Percentiles rank a stretch among this genome's conserved stretches.
These are phyloP conservation scores for Oppia nitens DNA, from an alignment of 1,140 invertebrate species.

Conservation along the genomic window DNA sequence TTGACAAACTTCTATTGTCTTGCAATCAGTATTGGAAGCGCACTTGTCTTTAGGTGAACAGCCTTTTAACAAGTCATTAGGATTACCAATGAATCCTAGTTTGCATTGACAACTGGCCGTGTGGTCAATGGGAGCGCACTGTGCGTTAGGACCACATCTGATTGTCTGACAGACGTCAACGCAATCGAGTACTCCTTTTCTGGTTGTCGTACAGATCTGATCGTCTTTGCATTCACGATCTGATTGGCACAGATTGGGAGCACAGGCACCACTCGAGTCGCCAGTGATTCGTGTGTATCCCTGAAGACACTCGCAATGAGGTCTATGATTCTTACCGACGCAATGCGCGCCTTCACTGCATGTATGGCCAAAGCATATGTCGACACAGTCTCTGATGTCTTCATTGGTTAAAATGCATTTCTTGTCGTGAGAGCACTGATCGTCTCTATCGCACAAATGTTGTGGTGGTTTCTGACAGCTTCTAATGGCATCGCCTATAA, in stretches of 20 bases:
- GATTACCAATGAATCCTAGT: constrained; percentile 19
- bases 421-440: constrained; percentile 45
- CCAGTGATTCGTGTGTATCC: constrained; percentile 14
- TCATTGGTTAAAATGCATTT: constrained; percentile 30
- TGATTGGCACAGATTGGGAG: constrained; percentile 14
- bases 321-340: constrained; percentile 58
- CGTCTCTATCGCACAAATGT: constrained; percentile 41
- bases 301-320: constrained; percentile 52
- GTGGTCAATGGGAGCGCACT: constrained; percentile 48
- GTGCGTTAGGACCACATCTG: constrained; percentile 60
- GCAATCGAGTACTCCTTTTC: constrained; percentile 20
- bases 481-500: constrained; percentile 50
- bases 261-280: constrained; percentile 13
- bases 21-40: constrained; percentile 57
- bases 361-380: constrained; percentile 11
- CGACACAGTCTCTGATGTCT: constrained; percentile 20
- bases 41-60: constrained; percentile 39
- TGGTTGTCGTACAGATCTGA: constrained; percentile 16
- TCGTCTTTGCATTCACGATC: constrained; percentile 14
- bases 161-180: constrained; percentile 53
- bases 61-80: constrained; percentile 17
- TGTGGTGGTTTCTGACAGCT: constrained; percentile 18
- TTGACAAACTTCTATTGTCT: constrained; percentile 40
- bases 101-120: constrained; percentile 51
- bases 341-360: constrained; percentile 77